Percentiles rank a stretch among this genome's conserved stretches.
Conservation (phyloP, 2,888 invertebrate species). For the Coleophora flavipennella region DNA sequence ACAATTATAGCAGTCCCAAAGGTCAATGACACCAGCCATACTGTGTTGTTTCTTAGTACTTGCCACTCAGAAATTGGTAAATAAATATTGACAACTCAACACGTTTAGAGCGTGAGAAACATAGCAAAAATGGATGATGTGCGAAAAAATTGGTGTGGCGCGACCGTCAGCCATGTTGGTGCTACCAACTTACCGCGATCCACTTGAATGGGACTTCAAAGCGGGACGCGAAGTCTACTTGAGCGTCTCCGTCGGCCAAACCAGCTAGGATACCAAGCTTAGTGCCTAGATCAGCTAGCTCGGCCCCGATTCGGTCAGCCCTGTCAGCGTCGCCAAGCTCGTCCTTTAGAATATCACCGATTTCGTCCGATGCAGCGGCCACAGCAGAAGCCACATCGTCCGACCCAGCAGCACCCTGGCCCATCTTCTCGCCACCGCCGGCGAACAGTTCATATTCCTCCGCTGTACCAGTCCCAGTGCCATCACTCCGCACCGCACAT, state of each 20-base stretch:
- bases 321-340: constrained; percentile 57
- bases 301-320: constrained; percentile 57
- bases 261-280: constrained; percentile 60
- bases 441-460: constrained; percentile 44
- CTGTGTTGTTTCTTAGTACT: neutral
- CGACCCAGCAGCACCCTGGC: constrained; percentile 41
- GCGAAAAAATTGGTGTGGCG: neutral
- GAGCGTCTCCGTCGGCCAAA: constrained; percentile 50
- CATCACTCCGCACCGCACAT: constrained; percentile 37
- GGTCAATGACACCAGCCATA: constrained; percentile 21
- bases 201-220: constrained; percentile 31
- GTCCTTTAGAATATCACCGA: constrained; percentile 62
- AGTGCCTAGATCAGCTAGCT: constrained; percentile 57
- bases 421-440: constrained; percentile 40
- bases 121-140: neutral
- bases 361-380: constrained; percentile 61
- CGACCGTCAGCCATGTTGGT: constrained; percentile 33
- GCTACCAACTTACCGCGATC: constrained; percentile 49
- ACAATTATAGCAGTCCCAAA: constrained; percentile 9
- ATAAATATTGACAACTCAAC: constrained; percentile 15
- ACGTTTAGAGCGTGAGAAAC: neutral
- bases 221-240: constrained; percentile 55
- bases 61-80: neutral
- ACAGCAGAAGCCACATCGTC: constrained; percentile 60
- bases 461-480: constrained; percentile 41